Evolutionary conservation across 53 echinoderm and acorn worm genomes (phyloP).

Genomic region (Patiria pectinifera): DNA sequence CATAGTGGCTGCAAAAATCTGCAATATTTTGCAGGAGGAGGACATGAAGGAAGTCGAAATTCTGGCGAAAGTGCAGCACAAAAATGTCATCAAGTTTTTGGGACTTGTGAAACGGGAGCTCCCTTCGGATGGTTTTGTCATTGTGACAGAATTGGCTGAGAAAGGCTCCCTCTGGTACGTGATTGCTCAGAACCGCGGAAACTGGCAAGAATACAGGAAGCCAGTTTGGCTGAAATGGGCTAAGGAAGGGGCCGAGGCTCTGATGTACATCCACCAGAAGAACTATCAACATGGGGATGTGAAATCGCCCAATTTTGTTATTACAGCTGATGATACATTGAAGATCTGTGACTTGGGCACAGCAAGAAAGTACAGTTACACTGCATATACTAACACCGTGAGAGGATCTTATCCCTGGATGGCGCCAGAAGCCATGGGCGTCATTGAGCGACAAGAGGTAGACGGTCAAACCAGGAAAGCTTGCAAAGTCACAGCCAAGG

Average conservation of each 20-base stretch:
- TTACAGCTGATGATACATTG: conserved; percentile 23
- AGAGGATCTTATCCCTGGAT: conserved; percentile 40
- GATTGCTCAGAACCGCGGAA: neutral
- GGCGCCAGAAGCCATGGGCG: conserved; percentile 42
- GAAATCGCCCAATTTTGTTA: conserved; percentile 53
- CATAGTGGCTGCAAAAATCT: neutral
- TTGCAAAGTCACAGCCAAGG: conserved; percentile 27
- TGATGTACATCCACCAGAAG: conserved; percentile 3
- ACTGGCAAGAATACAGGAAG: neutral
- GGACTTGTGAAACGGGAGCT: neutral
- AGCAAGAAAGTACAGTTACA: neutral
- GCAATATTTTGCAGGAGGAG: neutral
- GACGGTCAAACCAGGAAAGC: neutral
- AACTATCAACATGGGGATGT: conserved; percentile 31
- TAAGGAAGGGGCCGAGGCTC: neutral
- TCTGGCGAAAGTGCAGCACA: neutral
- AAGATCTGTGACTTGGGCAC: conserved; percentile 48
- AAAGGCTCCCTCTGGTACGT: neutral
- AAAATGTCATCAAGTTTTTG: neutral
- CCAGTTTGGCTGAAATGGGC: conserved; percentile 4
- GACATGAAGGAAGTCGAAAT: neutral
- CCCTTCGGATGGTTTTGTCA: neutral
- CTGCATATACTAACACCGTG: neutral
- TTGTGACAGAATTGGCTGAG: neutral
- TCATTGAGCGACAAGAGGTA: neutral